Percentiles rank a stretch among this genome's conserved stretches.
Conservation (phyloP, 2,113 vertebrate species). For the Pelecanus crispus region DNA sequence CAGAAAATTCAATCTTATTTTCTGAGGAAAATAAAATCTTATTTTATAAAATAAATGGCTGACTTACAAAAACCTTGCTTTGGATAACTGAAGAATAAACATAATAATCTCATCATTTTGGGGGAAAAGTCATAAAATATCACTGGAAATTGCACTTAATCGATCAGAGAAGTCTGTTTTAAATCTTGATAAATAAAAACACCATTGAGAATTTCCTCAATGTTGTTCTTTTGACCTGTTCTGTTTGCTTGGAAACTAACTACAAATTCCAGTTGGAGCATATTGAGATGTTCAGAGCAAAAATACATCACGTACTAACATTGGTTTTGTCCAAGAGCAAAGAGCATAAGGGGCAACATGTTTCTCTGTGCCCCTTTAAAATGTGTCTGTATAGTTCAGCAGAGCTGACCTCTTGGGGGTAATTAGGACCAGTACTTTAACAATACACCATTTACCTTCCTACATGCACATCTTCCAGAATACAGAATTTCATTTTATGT, state of each 20-base stretch:
- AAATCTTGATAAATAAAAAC: neutral
- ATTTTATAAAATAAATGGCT: neutral
- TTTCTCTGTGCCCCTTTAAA: neutral
- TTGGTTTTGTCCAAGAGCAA: neutral
- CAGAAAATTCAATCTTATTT: neutral
- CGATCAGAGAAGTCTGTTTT: neutral
- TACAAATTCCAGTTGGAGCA: neutral
- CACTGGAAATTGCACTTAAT: neutral
- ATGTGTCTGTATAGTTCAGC: neutral
- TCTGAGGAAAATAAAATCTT: neutral
- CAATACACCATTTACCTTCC: neutral
- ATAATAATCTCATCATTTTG: neutral
- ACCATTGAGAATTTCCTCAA: neutral
- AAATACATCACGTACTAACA: neutral
- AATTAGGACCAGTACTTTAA: neutral
- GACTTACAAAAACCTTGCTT: neutral
- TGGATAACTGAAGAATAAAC: neutral
- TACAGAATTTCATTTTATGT: neutral
- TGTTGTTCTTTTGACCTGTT: neutral
- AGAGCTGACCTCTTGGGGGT: neutral
- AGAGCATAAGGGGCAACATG: neutral
- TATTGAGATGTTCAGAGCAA: neutral
- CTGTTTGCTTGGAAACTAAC: neutral
- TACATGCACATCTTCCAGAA: neutral
- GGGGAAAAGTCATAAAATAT: neutral